A percentile compares a stretch with the other conserved stretches of the same genome.
These are phyloP conservation scores for Capreolus pygargus DNA, from an alignment of 2,113 vertebrate species.

Conservation along the genomic window DNA sequence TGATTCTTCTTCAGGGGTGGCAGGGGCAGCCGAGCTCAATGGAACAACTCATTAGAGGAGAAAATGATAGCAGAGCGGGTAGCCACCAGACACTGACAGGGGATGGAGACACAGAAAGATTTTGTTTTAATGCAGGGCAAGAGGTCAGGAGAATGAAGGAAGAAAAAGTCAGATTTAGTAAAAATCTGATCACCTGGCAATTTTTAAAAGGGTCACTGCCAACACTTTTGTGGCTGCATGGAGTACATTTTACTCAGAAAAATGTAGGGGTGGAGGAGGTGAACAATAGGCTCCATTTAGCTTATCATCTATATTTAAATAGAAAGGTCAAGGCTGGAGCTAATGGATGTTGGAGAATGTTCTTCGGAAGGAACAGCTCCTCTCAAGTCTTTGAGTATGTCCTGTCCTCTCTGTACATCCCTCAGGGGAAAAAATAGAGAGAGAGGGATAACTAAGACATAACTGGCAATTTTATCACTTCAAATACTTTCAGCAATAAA, in stretches of 20 bases:
- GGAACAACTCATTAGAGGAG: conserved; percentile 32
- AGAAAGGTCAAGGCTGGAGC: conserved; percentile 20
- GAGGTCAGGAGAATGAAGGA: conserved; percentile 4
- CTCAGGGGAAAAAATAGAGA: not conserved
- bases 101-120: not conserved
- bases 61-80: not conserved
- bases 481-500: not conserved
- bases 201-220: not conserved
- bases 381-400: not conserved
- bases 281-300: not conserved
- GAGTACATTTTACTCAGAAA: not conserved
- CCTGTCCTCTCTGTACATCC: not conserved
- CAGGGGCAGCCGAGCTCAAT: not conserved
- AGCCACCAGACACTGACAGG: not conserved
- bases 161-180: conserved; percentile 18
- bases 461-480: not conserved
- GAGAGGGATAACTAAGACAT: not conserved
- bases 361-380: not conserved
- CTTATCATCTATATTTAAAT: conserved; percentile 31
- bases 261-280: not conserved
- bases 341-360: not conserved
- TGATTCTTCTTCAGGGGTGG: not conserved
- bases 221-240: not conserved
- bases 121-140: conserved; percentile 33
- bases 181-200: conserved; percentile 45